phyloP scores from a whole-genome alignment of 1,140 invertebrate species.

The Camponotus floridanus region DNA sequence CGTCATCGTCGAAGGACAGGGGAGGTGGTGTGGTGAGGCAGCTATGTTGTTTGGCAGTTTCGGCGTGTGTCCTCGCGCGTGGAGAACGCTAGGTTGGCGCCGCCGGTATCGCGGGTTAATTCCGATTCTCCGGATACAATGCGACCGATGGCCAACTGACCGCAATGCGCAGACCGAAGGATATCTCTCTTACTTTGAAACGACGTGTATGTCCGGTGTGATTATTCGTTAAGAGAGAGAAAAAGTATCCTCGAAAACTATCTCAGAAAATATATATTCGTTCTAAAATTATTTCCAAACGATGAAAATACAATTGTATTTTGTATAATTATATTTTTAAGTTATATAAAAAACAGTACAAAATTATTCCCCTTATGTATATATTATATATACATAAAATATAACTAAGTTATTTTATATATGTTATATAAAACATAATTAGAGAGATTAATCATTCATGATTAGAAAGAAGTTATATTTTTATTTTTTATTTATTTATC shows the following conservation, averaged over 20 bases:
- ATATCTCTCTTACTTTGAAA: slow-evolving; percentile 5
- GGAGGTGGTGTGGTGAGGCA: slow-evolving; percentile 22
- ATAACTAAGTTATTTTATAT: not conserved
- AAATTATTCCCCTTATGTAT: too few species aligned
- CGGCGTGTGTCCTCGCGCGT: slow-evolving; percentile 33
- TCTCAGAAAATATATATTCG: not conserved
- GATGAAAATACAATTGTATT: not conserved
- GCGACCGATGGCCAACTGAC: slow-evolving; percentile 38
- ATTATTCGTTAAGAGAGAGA: not conserved
- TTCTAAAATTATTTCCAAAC: not conserved
- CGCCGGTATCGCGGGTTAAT: slow-evolving; percentile 19
- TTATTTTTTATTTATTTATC: not conserved
- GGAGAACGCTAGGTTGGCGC: slow-evolving; percentile 33
- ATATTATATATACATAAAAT: not conserved
- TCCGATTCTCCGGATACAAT: slow-evolving; percentile 26
- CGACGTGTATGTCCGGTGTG: not conserved
- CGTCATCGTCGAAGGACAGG: not conserved
- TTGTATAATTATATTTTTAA: not conserved
- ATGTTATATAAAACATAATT: not conserved
- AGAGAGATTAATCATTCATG: not conserved
- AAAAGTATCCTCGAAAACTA: not conserved
- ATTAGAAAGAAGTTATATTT: not conserved
- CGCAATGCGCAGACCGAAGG: slow-evolving; percentile 12
- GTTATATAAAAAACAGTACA: not conserved
- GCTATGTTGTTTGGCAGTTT: slow-evolving; percentile 67